phyloP scores from a whole-genome alignment of 2,797 vertebrate species.

The Leucoraja ocellata region DNA sequence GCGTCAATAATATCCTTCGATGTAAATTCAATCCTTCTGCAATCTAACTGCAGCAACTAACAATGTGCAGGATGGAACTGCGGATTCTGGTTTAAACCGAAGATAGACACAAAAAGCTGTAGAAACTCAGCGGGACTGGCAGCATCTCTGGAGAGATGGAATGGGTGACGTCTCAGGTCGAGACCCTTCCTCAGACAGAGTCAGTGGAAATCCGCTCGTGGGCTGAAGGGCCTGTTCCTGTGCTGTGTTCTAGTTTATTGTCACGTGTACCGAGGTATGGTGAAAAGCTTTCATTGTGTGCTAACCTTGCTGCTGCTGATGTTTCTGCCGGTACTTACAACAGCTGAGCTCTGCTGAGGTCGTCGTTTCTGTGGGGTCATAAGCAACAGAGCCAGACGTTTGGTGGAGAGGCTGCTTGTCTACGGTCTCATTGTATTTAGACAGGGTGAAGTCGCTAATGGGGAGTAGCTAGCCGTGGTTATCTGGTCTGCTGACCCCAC shows the following conservation, averaged over 20 bases:
- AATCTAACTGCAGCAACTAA: background rate
- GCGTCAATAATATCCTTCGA: conserved; percentile 3
- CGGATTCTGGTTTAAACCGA: too few species aligned
- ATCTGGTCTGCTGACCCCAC: conserved; percentile 16
- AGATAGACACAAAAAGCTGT: too few species aligned
- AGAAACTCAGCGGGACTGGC: too few species aligned
- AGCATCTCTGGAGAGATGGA: too few species aligned
- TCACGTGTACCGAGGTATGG: too few species aligned
- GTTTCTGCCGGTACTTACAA: background rate
- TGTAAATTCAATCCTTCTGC: conserved; percentile 33
- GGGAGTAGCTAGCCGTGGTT: conserved; percentile 28
- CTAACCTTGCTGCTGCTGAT: background rate
- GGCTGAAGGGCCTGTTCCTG: too few species aligned
- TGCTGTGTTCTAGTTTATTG: too few species aligned
- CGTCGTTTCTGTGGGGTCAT: background rate
- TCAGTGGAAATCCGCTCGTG: too few species aligned
- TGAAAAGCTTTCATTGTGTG: too few species aligned
- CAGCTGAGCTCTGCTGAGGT: background rate
- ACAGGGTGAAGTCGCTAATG: conserved; percentile 21
- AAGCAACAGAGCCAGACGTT: background rate
- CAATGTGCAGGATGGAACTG: too few species aligned
- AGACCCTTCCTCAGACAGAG: too few species aligned
- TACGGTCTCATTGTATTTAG: conserved; percentile 7
- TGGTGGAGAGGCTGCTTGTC: background rate
- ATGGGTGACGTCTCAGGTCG: too few species aligned